A percentile compares a stretch with the other conserved stretches of the same genome.
Evolutionary conservation across 1,140 invertebrate species (phyloP).

Genomic region (Pogonus chalceus): DNA sequence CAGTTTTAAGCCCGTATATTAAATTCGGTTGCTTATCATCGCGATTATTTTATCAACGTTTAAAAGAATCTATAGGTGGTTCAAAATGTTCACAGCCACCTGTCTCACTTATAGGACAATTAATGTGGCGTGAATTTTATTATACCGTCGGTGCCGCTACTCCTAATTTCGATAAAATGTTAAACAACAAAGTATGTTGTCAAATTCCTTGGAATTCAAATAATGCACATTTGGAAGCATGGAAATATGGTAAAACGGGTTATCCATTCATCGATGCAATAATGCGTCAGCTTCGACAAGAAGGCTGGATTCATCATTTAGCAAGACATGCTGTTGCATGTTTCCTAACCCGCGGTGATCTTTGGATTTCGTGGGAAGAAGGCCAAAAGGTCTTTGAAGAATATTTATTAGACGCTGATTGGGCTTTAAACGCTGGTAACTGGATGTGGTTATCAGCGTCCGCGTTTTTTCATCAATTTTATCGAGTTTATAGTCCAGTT

Average conservation of each 20-base stretch:
- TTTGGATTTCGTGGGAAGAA: conserved; percentile 54
- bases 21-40: conserved; percentile 64
- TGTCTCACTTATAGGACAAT: conserved; percentile 51
- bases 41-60: conserved; percentile 51
- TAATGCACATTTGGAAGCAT: conserved; percentile 49
- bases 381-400: conserved; percentile 59
- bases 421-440: conserved; percentile 69
- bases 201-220: conserved; percentile 64
- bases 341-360: conserved; percentile 48
- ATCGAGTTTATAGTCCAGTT: conserved; percentile 63
- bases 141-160: conserved; percentile 59
- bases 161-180: conserved; percentile 62
- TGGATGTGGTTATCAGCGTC: conserved; percentile 73
- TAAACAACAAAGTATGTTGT: conserved; percentile 56
- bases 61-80: conserved; percentile 44
- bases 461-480: conserved; percentile 68
- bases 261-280: conserved; percentile 75
- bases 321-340: conserved; percentile 64
- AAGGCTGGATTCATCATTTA: conserved; percentile 70
- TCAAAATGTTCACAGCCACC: conserved; percentile 46
- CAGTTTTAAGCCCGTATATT: conserved; percentile 62
- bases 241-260: conserved; percentile 58
- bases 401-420: conserved; percentile 62
- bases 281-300: conserved; percentile 60
- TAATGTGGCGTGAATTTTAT: conserved; percentile 70